Base-by-base conservation (phyloP, 2,113 vertebrate genomes). In the Bungarus multicinctus region DNA sequence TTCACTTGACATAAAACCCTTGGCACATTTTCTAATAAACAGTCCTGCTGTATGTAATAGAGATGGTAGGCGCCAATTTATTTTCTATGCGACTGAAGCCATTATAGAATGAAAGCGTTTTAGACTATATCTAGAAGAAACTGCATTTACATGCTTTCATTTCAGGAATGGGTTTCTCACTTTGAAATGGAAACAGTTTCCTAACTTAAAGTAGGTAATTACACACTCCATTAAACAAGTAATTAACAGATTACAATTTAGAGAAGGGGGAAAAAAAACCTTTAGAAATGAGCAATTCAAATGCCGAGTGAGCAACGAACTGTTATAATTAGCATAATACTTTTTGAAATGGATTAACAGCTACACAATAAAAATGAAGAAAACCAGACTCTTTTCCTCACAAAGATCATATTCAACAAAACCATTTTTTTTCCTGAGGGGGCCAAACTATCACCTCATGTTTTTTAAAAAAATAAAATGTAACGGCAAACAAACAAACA, bases 161-260 rank as follows among this genome's bases (percentile, higher is more conserved):
- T 98, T 98, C 95, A 96, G 96, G 96, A 97, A 97, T 27, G 30
- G 88, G 85, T 94, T 97, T 97, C 96, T 97, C 94, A 92, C 96
- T 98, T 98, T 97, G 97, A 98, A 98, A 98, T 97, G 95, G 97
- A 97, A 98, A 95, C 95, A 96, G 96, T 97, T 98, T 98, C 94
- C 97, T 96, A 97, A 97, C 97, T 97, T 98, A 98, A 98, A 98
- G 97, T 97, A 98, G 97, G 97, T 97, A 98, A 98, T 98, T 98
- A 98, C 97, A 98, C 98, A 98, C 97, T 97, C 97, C 98, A 98
- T 98, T 98, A 98, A 98, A 98, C 97, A 98, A 98, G 97, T 98
- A 98, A 98, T 98, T 98, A 98, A 97, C 97, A 98, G 98, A 98
- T 98, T 97, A 98, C 96, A 98, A 96, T 97, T 97, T 94, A 4